phyloP scores from a whole-genome alignment of 1,140 invertebrate genomes.

The Drosophila nigrodunni region DNA sequence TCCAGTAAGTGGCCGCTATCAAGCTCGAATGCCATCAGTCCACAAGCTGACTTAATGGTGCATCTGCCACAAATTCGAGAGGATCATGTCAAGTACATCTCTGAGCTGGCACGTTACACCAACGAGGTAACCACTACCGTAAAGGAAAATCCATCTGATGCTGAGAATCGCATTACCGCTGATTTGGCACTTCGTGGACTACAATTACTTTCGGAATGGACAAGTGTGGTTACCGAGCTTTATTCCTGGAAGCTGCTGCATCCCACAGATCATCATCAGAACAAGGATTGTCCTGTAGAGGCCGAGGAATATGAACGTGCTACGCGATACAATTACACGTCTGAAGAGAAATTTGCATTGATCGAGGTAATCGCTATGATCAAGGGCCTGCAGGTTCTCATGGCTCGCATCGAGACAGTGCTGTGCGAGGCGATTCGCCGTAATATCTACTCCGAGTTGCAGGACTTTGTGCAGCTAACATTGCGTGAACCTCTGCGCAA shows the following conservation, averaged over 20 bases:
- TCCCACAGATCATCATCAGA: constrained; percentile 98
- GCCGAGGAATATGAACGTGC: constrained; percentile 99
- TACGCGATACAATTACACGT: constrained; percentile 98
- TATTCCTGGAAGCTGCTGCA: constrained; percentile 99
- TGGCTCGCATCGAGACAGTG: constrained; percentile 99
- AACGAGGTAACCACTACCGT: constrained; percentile 97
- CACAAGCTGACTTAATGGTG: constrained; percentile 98
- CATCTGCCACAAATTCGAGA: constrained; percentile 97
- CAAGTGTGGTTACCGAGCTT: constrained; percentile 97
- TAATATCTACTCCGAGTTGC: constrained; percentile 98
- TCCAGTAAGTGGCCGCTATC: constrained; percentile 96
- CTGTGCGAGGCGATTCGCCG: constrained; percentile 97
- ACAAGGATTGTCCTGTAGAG: constrained; percentile 96
- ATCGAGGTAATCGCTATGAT: constrained; percentile 99
- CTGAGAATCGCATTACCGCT: constrained; percentile 96
- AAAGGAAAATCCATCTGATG: constrained; percentile 96
- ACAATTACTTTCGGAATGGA: constrained; percentile 98
- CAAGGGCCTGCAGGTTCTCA: constrained; percentile 98
- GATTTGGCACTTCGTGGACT: constrained; percentile 96
- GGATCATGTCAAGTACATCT: constrained; percentile 99
- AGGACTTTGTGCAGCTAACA: constrained; percentile 97
- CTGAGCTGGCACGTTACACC: constrained; percentile 97
- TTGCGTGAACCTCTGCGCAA: constrained; percentile 97
- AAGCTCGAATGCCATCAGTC: constrained; percentile 91
- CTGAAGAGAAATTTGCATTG: constrained; percentile 98